A percentile compares a stretch with the other conserved stretches of the same genome.
Conservation (phyloP, 2,113 vertebrate genomes). For the Eolophus roseicapilla region DNA sequence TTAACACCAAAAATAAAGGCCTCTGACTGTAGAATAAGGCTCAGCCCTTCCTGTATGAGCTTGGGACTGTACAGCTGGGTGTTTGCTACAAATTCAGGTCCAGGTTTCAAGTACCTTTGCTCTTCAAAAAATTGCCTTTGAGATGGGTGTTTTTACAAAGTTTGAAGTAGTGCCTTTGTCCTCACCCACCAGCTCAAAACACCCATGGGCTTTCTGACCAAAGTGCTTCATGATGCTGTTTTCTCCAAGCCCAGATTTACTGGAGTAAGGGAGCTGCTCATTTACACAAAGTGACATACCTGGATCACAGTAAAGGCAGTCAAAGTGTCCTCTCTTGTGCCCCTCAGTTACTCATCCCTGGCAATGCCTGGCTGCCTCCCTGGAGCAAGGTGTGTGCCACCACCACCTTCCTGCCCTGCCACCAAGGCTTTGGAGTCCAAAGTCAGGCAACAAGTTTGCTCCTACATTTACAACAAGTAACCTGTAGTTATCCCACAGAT, state of each 20-base stretch:
- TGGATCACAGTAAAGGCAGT: not conserved
- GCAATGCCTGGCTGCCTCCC: not conserved
- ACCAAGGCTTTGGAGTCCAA: not conserved
- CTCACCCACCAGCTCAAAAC: not conserved
- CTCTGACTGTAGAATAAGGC: not conserved
- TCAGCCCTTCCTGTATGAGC: not conserved
- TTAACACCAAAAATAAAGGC: not conserved
- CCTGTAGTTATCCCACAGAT: not conserved
- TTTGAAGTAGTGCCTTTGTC: not conserved
- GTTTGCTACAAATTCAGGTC: not conserved
- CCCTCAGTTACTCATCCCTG: not conserved
- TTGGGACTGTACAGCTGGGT: not conserved
- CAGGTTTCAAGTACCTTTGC: not conserved
- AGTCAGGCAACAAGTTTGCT: rapidly evolving
- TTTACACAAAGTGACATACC: not conserved
- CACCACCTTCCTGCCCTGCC: not conserved
- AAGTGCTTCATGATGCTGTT: not conserved
- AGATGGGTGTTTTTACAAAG: not conserved
- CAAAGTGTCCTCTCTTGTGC: not conserved
- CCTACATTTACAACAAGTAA: not conserved
- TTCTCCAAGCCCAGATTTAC: not conserved
- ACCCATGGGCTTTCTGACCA: not conserved
- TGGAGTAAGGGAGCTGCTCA: rapidly evolving
- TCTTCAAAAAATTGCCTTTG: not conserved
- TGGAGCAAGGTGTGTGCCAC: not conserved